Conservation (phyloP, 1,140 invertebrate species). For the Panagrolaimus sp. region DNA sequence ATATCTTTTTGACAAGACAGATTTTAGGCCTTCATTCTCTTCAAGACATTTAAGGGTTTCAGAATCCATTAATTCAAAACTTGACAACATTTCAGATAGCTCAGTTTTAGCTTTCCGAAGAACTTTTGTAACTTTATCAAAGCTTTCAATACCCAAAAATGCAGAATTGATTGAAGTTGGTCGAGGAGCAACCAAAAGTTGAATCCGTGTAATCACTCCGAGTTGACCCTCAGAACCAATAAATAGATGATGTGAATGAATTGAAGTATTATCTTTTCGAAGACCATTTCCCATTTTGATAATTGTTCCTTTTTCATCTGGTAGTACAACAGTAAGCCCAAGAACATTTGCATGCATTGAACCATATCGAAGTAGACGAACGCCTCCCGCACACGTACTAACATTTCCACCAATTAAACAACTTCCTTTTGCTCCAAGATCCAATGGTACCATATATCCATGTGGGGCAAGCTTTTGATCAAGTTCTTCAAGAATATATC, state of each 20-base stretch:
- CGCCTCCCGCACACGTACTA: constrained; percentile 89
- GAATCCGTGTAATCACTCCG: constrained; percentile 84
- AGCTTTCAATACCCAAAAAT: constrained; percentile 31
- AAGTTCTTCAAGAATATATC: constrained; percentile 81
- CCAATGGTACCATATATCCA: constrained; percentile 83
- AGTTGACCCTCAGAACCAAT: constrained; percentile 94
- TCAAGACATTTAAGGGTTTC: constrained; percentile 36
- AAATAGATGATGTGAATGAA: constrained; percentile 90
- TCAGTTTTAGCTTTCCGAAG: constrained; percentile 33
- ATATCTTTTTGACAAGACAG: constrained; percentile 12
- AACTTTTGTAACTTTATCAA: constrained; percentile 35
- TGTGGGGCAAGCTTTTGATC: constrained; percentile 71
- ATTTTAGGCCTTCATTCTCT: constrained; percentile 26
- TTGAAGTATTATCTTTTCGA: constrained; percentile 95
- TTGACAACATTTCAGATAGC: constrained; percentile 43
- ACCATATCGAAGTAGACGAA: constrained; percentile 86
- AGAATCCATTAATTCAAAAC: constrained; percentile 41
- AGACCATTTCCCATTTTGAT: constrained; percentile 77
- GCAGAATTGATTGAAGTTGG: constrained; percentile 31
- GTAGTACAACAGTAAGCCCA: constrained; percentile 84
- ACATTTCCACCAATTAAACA: constrained; percentile 96
- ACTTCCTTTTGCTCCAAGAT: constrained; percentile 89
- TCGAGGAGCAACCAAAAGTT: constrained; percentile 66
- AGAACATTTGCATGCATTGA: constrained; percentile 84
- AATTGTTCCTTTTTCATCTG: constrained; percentile 73